These are phyloP conservation scores for Tyto alba DNA, from an alignment of 2,113 vertebrate genomes.

Conservation along the genomic window DNA sequence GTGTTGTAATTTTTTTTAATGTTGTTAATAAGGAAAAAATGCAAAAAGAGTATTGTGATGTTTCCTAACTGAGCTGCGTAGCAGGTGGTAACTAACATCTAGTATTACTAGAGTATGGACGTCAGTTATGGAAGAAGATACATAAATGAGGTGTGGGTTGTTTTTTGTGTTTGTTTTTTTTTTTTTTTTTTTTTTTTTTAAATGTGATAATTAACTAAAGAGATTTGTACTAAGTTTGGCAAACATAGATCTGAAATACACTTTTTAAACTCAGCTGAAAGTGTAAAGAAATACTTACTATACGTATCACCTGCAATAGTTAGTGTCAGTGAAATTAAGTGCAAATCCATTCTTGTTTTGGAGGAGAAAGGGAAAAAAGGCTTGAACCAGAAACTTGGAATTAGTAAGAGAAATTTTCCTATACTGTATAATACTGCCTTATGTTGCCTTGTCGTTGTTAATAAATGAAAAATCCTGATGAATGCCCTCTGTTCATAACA, in stretches of 20 bases:
- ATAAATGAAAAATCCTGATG: neutral
- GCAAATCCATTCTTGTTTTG: neutral
- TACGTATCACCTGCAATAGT: neutral
- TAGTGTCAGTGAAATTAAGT: neutral
- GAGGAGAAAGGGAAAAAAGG: neutral
- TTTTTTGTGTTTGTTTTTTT: neutral
- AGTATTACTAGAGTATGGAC: neutral
- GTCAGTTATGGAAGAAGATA: neutral
- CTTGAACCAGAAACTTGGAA: neutral
- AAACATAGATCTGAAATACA: neutral
- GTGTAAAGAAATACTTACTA: neutral
- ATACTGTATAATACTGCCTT: neutral
- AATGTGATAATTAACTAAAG: neutral
- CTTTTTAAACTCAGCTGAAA: neutral
- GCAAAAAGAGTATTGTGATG: neutral
- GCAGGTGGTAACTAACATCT: neutral
- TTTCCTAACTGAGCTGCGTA: neutral
- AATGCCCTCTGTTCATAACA: neutral
- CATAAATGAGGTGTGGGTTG: neutral
- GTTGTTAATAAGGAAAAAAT: too few relatives aligned
- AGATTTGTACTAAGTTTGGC: neutral
- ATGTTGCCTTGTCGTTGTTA: neutral
- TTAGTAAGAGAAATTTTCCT: neutral
- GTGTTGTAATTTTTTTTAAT: too few relatives aligned
- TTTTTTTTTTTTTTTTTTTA: neutral